Evolutionary conservation across 2,113 vertebrate genomes (phyloP).

Genomic region (Peromyscus californicus): DNA sequence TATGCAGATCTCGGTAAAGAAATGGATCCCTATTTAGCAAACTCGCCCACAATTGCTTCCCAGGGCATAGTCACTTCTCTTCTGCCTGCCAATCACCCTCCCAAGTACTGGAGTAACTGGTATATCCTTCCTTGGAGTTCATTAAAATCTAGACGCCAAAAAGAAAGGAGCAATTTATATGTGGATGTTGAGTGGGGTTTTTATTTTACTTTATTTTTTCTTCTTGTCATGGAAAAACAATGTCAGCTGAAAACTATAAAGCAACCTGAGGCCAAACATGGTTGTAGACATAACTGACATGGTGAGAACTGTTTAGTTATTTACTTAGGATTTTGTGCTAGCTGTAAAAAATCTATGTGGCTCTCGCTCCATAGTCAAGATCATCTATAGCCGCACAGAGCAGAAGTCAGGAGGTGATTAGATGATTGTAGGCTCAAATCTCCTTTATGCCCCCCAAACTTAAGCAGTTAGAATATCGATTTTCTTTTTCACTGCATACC

Average conservation of each 20-base stretch:
- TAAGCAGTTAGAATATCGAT: slow-evolving; percentile 67
- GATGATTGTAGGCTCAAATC: slow-evolving; percentile 75
- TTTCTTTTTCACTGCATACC: slow-evolving; percentile 58
- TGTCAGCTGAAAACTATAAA: neutral
- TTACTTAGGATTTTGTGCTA: neutral
- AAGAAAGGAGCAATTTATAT: neutral
- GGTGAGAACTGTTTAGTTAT: neutral
- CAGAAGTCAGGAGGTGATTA: neutral
- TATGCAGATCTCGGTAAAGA: neutral
- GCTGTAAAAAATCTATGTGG: neutral
- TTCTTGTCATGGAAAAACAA: neutral
- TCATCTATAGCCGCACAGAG: slow-evolving; percentile 49
- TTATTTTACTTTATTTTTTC: neutral
- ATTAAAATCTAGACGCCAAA: neutral
- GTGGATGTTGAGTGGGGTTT: neutral
- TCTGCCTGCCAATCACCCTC: fast-evolving
- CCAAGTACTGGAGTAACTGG: no score
- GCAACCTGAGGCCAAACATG: neutral
- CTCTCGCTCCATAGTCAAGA: slow-evolving; percentile 20
- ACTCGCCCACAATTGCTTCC: fast-evolving
- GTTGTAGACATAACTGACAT: neutral
- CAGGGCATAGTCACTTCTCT: fast-evolving
- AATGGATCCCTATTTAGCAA: fast-evolving
- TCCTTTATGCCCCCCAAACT: slow-evolving; percentile 47
- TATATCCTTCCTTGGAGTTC: neutral